Evolutionary conservation across 2,113 vertebrate species (phyloP).

Genomic region (Toxotes chatareus): DNA sequence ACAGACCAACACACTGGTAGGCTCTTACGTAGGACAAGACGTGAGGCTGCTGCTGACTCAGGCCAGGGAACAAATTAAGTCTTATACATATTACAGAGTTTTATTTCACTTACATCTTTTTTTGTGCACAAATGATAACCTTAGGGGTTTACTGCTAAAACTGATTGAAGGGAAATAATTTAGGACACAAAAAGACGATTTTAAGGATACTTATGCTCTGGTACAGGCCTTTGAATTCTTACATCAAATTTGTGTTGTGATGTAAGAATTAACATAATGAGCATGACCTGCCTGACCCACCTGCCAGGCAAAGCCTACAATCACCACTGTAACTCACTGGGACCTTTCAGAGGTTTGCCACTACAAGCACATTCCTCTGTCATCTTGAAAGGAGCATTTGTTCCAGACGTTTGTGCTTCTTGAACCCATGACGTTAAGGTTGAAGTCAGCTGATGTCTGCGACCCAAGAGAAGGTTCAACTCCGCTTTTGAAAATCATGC

Average conservation of each 20-base stretch:
- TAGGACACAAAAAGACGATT: no score
- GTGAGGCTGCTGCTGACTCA: constrained; percentile 69
- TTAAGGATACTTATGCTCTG: no score
- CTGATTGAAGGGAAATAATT: no score
- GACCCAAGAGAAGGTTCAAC: background rate
- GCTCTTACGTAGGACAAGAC: constrained; percentile 63
- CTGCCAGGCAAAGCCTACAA: background rate
- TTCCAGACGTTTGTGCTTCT: constrained; percentile 41
- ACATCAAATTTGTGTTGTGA: background rate
- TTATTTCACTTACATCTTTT: background rate
- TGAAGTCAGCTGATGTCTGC: constrained; percentile 56
- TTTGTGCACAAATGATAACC: background rate
- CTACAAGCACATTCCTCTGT: constrained; percentile 23
- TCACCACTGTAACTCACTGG: background rate
- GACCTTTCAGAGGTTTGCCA: background rate
- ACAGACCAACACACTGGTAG: constrained; percentile 32
- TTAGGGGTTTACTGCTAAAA: background rate
- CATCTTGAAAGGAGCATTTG: constrained; percentile 62
- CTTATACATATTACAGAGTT: background rate
- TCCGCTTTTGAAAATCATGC: background rate
- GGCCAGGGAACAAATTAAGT: constrained; percentile 12
- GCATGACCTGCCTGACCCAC: background rate
- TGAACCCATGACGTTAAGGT: constrained; percentile 56
- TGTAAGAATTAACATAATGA: background rate
- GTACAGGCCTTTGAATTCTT: no score